phyloP scores from a whole-genome alignment of 2,888 invertebrate species.

The Chrysomela aeneicollis region DNA sequence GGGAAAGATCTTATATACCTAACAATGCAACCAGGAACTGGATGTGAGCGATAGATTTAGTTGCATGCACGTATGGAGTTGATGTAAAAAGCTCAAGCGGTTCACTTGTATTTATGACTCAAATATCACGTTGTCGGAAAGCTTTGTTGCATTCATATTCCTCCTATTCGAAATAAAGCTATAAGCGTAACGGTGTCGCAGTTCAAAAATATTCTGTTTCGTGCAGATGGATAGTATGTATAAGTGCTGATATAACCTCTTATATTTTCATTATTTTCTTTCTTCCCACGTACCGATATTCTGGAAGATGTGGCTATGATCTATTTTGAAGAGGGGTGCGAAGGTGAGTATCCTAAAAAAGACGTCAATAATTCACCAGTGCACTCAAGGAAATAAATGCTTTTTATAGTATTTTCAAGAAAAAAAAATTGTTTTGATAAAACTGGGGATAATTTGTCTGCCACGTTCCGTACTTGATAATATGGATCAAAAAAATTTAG shows the following conservation, averaged over 20 bases:
- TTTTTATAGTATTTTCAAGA: too few species aligned
- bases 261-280: background rate
- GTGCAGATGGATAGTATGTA: constrained; percentile 12
- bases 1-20: too few species aligned
- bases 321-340: background rate
- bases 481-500: too few species aligned
- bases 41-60: constrained; percentile 36
- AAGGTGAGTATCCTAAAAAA: background rate
- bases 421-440: too few species aligned
- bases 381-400: too few species aligned
- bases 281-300: background rate
- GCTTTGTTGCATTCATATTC: constrained; percentile 35
- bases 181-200: constrained; percentile 17
- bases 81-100: constrained; percentile 31
- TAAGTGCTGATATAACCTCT: constrained; percentile 5
- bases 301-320: background rate
- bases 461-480: too few species aligned
- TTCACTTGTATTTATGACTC: constrained; percentile 39
- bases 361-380: too few species aligned
- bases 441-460: too few species aligned
- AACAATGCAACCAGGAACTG: constrained; percentile 20
- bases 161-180: constrained; percentile 22
- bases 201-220: constrained; percentile 11
- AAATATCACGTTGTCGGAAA: constrained; percentile 38
- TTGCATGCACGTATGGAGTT: constrained; percentile 27